Evolutionary conservation across 2,888 invertebrate species (phyloP).

Genomic region (Lycia hirtaria): DNA sequence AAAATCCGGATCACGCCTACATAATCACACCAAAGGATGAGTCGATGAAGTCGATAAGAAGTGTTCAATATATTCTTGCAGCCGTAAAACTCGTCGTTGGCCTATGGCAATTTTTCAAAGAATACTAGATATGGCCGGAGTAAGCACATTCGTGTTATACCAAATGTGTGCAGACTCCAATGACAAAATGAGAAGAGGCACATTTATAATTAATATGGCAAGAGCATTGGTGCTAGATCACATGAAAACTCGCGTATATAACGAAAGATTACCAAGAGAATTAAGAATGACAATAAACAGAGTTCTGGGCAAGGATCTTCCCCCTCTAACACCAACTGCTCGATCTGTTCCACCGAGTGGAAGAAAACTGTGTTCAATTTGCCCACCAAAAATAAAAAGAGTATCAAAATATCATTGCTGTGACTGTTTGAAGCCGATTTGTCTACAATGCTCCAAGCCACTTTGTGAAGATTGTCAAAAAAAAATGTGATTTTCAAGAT

Average conservation of each 20-base stretch:
- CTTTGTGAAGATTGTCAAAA: no score
- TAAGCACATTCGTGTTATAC: not conserved
- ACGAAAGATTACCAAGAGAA: slow-evolving; percentile 13
- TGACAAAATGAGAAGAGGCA: slow-evolving; percentile 31
- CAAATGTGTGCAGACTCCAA: slow-evolving; percentile 21
- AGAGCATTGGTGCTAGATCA: slow-evolving; percentile 30
- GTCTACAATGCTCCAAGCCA: no score
- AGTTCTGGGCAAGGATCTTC: no score
- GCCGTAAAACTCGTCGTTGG: slow-evolving; percentile 33
- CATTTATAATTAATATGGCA: slow-evolving; percentile 33
- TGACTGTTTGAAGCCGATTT: no score
- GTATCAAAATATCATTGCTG: no score
- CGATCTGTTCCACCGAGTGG: no score
- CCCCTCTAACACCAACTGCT: no score
- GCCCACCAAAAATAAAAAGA: no score
- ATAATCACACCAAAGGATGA: slow-evolving; percentile 32
- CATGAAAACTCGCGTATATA: slow-evolving; percentile 33
- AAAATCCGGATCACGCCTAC: not conserved
- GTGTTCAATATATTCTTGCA: slow-evolving; percentile 28
- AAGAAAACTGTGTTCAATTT: no score
- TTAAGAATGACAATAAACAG: no score
- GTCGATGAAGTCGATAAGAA: slow-evolving; percentile 25
- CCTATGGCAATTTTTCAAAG: slow-evolving; percentile 38
- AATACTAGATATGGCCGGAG: slow-evolving; percentile 33
- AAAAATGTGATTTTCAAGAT: no score